A percentile compares a stretch with the other conserved stretches of the same genome.
phyloP scores from a whole-genome alignment of 2,888 invertebrate species.

The Microctonus brassicae region DNA sequence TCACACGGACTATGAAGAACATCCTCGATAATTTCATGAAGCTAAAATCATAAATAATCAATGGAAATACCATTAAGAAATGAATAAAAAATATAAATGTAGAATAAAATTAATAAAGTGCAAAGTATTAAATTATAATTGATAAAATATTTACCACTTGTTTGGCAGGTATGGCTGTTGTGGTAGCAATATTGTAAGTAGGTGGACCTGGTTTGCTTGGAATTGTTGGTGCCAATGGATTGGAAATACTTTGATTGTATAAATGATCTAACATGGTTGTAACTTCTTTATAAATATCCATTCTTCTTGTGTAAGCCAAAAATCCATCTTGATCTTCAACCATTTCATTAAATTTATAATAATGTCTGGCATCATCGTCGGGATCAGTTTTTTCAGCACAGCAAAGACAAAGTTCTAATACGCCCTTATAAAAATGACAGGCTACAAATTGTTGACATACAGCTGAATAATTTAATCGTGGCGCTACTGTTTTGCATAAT shows the following conservation, averaged over 20 bases:
- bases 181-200: conserved; percentile 53
- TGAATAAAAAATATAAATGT: background rate
- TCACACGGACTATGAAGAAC: conserved; percentile 84
- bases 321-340: conserved; percentile 87
- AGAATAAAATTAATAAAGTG: background rate
- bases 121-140: background rate
- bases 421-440: conserved; percentile 87
- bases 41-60: conserved; percentile 64
- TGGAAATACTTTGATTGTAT: conserved; percentile 74
- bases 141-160: conserved; percentile 53
- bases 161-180: conserved; percentile 59
- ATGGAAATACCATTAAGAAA: background rate
- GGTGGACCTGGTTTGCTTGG: conserved; percentile 67
- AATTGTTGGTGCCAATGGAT: conserved; percentile 67
- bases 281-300: conserved; percentile 91
- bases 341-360: conserved; percentile 87
- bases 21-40: conserved; percentile 76
- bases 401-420: conserved; percentile 88
- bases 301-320: conserved; percentile 81
- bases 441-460: conserved; percentile 88
- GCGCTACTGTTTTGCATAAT: conserved; percentile 90
- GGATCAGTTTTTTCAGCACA: conserved; percentile 92
- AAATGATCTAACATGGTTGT: conserved; percentile 82
- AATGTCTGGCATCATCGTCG: conserved; percentile 88
- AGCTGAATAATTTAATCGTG: conserved; percentile 85